Evolutionary conservation across 2,113 vertebrate genomes (phyloP).

Genomic region (Myrmecophaga tridactyla): DNA sequence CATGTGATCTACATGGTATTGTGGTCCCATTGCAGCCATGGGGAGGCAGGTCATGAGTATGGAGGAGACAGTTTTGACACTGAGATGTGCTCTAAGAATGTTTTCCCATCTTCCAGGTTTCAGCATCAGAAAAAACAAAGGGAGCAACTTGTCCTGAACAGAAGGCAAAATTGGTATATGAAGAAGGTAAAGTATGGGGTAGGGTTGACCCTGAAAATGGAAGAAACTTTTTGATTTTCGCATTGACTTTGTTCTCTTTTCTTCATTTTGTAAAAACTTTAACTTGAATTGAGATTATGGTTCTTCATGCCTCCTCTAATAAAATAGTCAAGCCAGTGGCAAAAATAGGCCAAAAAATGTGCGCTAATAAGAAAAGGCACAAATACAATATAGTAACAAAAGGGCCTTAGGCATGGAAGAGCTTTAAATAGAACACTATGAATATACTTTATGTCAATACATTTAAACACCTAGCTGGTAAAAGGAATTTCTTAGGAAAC

Average conservation of each 20-base stretch:
- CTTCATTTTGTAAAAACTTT: background rate
- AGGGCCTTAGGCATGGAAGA: background rate
- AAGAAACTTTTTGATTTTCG: background rate
- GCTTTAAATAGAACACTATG: background rate
- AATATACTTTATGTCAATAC: background rate
- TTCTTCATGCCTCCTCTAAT: background rate
- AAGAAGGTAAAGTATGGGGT: conserved; percentile 90
- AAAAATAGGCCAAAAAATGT: background rate
- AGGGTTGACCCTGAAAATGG: background rate
- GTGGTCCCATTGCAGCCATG: background rate
- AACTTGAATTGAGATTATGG: background rate
- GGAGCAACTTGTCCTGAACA: conserved; percentile 82
- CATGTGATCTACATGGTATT: background rate
- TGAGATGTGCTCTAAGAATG: background rate
- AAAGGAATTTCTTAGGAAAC: background rate
- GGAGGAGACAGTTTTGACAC: background rate
- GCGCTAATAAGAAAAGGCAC: background rate
- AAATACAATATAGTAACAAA: background rate
- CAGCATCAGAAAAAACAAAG: conserved; percentile 82
- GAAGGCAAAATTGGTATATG: conserved; percentile 95
- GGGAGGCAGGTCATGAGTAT: background rate
- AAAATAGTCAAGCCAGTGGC: background rate
- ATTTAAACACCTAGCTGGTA: background rate
- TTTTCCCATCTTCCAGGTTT: conserved; percentile 86
- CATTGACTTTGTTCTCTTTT: background rate